Conservation (phyloP, 1,140 invertebrate species). For the Calliopsis andreniformis region DNA sequence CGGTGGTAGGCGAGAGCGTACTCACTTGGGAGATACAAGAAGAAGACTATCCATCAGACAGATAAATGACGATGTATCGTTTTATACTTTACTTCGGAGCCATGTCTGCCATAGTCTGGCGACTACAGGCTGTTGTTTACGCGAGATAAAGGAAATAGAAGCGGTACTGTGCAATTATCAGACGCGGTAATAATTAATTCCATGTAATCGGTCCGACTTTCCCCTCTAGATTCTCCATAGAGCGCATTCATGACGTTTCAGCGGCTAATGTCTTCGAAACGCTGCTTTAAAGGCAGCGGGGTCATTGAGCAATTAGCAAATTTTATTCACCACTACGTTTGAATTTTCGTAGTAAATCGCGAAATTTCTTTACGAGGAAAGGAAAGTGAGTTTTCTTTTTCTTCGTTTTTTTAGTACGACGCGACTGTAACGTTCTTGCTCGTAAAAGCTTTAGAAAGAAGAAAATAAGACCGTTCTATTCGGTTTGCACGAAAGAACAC, state of each 20-base stretch:
- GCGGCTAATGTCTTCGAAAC: background rate
- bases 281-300: background rate
- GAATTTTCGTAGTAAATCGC: background rate
- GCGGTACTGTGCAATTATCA: conserved; percentile 15
- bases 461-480: background rate
- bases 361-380: background rate
- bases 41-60: background rate
- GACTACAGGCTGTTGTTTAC: background rate
- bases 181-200: conserved; percentile 21
- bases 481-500: background rate
- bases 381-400: background rate
- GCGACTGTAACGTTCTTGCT: background rate
- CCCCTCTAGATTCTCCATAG: background rate
- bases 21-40: background rate
- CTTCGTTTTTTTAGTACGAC: no score
- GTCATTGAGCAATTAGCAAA: background rate
- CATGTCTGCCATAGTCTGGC: no score
- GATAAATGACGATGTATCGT: conserved; percentile 16
- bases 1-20: conserved; percentile 9
- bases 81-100: background rate
- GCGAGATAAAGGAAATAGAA: conserved; percentile 19
- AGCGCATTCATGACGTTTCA: background rate
- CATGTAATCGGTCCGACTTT: background rate
- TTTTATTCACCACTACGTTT: background rate
- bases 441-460: background rate